Percentiles rank a stretch among this genome's conserved stretches.
Evolutionary conservation across 64 coral and sea anemone species (phyloP).

Genomic region (Pocillopora verrucosa): DNA sequence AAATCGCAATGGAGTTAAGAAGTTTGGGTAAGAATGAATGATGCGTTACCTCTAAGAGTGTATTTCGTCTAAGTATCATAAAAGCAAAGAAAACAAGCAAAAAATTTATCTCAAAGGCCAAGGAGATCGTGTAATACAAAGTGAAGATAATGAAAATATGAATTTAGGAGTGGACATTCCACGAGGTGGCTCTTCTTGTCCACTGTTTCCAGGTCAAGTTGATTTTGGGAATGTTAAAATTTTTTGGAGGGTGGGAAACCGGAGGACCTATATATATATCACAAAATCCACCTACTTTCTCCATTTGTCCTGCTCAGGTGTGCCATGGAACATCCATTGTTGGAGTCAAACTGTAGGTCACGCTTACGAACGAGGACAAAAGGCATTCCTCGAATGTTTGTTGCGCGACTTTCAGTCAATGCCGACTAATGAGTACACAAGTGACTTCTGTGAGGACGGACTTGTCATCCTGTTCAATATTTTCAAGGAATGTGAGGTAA

Average conservation of each 20-base stretch:
- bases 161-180: no score
- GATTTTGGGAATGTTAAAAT: no score
- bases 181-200: no score
- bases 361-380: conserved; percentile 56
- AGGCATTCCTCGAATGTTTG: conserved; percentile 67
- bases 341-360: conserved; percentile 71
- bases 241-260: no score
- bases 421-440: conserved; percentile 56
- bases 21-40: conserved; percentile 56
- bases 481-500: conserved; percentile 95
- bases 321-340: conserved; percentile 86
- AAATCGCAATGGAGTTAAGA: conserved; percentile 84
- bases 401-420: conserved; percentile 88
- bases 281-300: neutral
- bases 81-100: no score
- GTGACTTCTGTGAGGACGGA: conserved; percentile 84
- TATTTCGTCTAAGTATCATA: no score
- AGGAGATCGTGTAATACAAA: no score
- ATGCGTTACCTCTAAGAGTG: no score
- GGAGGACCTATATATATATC: no score
- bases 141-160: no score
- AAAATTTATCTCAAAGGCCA: no score
- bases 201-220: no score
- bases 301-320: conserved; percentile 23
- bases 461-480: conserved; percentile 75